phyloP scores from a whole-genome alignment of 2,797 vertebrate species.

The Podargus strigoides region DNA sequence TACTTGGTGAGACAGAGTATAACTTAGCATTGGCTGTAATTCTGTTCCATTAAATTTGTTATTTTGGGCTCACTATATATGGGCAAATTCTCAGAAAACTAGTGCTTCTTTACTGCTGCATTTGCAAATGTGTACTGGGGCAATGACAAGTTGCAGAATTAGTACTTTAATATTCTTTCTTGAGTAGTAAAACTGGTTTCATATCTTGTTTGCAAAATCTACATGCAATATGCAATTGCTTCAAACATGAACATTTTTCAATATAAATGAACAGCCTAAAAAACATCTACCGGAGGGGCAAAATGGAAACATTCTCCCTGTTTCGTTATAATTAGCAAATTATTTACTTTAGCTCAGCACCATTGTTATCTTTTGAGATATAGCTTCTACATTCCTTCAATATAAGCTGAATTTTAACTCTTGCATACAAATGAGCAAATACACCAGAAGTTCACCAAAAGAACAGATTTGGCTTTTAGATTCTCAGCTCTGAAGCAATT shows the following conservation, averaged over 20 bases:
- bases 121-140: constrained; percentile 8
- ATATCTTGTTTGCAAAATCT: constrained; percentile 30
- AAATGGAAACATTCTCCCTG: neutral
- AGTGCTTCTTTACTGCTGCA: neutral
- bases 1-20: neutral
- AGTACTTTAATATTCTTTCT: constrained; percentile 55
- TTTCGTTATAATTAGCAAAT: constrained; percentile 51
- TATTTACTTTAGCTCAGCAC: constrained; percentile 22
- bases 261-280: constrained; percentile 28
- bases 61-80: neutral
- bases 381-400: neutral
- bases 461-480: neutral
- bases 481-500: neutral
- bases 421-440: constrained; percentile 2
- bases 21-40: constrained; percentile 29
- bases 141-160: constrained; percentile 41
- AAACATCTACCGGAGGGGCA: neutral
- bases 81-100: constrained; percentile 5
- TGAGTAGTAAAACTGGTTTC: neutral
- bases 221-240: neutral
- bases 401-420: constrained; percentile 11
- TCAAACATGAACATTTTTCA: constrained; percentile 46
- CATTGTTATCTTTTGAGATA: constrained; percentile 43
- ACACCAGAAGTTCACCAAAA: neutral
- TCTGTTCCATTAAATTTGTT: constrained; percentile 13